Evolutionary conservation across 2,797 vertebrate genomes (phyloP).

Genomic region (Vultur gryphus): DNA sequence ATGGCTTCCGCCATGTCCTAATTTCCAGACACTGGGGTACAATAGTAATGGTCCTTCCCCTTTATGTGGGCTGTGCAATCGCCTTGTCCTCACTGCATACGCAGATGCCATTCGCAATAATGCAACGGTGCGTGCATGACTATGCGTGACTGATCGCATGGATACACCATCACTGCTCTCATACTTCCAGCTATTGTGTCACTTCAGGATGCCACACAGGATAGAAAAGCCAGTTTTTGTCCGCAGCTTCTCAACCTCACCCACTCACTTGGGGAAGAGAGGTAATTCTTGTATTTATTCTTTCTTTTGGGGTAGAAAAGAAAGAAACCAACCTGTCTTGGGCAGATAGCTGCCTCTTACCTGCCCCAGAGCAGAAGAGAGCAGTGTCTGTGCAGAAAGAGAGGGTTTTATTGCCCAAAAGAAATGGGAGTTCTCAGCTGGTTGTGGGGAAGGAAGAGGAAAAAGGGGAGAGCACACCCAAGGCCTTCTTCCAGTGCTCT

Average conservation of each 20-base stretch:
- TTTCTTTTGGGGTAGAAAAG: not conserved
- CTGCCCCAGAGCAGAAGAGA: not conserved
- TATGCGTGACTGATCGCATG: not conserved
- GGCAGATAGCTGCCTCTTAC: not conserved
- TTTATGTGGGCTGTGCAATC: not conserved
- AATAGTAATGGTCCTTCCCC: not conserved
- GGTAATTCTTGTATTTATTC: not conserved
- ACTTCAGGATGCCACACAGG: not conserved
- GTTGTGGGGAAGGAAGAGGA: not conserved
- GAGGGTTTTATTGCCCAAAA: not conserved
- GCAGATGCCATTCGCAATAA: not conserved
- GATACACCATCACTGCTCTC: not conserved
- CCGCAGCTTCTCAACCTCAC: not conserved
- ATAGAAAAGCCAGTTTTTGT: not conserved
- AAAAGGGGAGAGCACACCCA: not conserved
- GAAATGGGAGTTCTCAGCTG: not conserved
- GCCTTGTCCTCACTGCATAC: not conserved
- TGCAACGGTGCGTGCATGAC: fast-evolving
- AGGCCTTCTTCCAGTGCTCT: not conserved
- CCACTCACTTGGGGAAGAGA: not conserved
- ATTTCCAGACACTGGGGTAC: not conserved
- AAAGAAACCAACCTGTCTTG: not conserved
- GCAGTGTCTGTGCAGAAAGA: not conserved
- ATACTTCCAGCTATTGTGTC: not conserved
- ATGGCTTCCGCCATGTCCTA: not conserved